Conservation (phyloP, 2,888 invertebrate genomes). For the Frankliniella intonsa region DNA sequence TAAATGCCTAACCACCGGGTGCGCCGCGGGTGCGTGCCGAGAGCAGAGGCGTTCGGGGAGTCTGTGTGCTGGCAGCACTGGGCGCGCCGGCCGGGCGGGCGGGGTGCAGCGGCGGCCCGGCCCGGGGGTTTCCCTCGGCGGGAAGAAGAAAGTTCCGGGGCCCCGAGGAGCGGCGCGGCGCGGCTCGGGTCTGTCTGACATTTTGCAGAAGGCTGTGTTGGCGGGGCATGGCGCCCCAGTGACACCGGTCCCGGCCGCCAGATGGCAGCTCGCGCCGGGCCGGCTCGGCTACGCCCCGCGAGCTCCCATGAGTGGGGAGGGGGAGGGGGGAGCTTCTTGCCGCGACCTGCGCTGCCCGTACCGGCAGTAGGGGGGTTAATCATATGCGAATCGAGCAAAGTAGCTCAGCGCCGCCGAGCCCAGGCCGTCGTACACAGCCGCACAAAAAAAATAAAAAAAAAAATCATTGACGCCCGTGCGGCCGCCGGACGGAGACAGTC, state of each 20-base stretch:
- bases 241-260: not conserved
- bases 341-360: not conserved
- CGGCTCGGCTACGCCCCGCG: not conserved
- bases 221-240: not conserved
- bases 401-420: too few relatives aligned
- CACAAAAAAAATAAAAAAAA: not conserved
- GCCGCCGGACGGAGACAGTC: not conserved
- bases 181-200: not conserved
- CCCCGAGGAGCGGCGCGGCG: not conserved
- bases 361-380: not conserved
- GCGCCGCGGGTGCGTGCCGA: not conserved
- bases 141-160: too few relatives aligned
- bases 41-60: too few relatives aligned
- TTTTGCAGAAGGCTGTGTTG: not conserved
- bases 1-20: slow-evolving; percentile 2
- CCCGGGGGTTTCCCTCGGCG: too few relatives aligned
- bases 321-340: not conserved
- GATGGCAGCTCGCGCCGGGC: not conserved
- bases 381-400: too few relatives aligned
- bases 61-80: too few relatives aligned
- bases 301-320: not conserved
- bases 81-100: too few relatives aligned
- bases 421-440: not conserved
- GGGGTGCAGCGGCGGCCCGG: too few relatives aligned
- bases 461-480: not conserved